Conservation (phyloP, 2,113 vertebrate species). For the Tonatia bakeri region DNA sequence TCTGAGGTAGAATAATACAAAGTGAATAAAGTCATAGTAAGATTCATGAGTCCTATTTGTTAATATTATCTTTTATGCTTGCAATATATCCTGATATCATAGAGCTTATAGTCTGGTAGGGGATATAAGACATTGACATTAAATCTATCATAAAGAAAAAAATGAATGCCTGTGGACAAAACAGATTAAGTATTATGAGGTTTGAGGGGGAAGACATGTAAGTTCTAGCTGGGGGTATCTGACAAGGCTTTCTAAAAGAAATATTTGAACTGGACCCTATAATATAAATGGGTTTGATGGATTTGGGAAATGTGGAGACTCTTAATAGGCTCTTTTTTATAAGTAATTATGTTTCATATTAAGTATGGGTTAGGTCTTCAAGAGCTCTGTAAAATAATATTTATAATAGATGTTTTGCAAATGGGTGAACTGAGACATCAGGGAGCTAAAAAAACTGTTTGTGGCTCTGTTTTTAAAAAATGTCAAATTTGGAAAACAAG, state of each 20-base stretch:
- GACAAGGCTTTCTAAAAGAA: background rate
- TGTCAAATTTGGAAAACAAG: background rate
- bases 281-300: background rate
- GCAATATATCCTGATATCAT: background rate
- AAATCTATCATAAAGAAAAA: background rate
- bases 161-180: background rate
- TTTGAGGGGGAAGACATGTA: background rate
- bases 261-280: background rate
- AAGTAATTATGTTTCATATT: background rate
- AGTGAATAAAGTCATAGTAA: background rate
- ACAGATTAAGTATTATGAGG: background rate
- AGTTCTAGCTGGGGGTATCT: background rate
- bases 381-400: background rate
- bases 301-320: background rate
- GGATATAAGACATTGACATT: background rate
- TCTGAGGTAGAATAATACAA: background rate
- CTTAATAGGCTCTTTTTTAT: background rate
- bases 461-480: background rate
- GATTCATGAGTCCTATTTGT: background rate
- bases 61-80: background rate
- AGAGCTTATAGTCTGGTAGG: background rate
- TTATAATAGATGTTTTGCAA: background rate
- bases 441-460: background rate
- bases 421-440: background rate
- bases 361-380: background rate